A percentile compares a stretch with the other conserved stretches of the same genome.
Evolutionary conservation across 2,797 vertebrate genomes (phyloP).

Genomic region (Xenopus petersii): DNA sequence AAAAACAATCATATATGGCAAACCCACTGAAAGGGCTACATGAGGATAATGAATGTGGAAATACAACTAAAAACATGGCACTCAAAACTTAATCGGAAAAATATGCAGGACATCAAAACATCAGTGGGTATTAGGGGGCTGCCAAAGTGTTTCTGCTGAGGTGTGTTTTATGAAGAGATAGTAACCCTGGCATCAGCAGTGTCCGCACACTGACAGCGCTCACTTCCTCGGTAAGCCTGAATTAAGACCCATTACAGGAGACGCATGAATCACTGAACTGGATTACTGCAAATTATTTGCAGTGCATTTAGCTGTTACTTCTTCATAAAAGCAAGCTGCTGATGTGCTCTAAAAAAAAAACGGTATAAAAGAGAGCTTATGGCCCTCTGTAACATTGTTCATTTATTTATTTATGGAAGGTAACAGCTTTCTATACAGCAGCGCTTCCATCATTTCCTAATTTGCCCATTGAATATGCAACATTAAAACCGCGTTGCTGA

Average conservation of each 20-base stretch:
- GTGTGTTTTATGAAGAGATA: conserved; percentile 82
- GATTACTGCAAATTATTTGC: conserved; percentile 85
- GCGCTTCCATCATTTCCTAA: conserved; percentile 65
- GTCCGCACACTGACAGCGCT: conserved; percentile 74
- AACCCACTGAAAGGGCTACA: conserved; percentile 77
- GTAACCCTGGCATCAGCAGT: conserved; percentile 71
- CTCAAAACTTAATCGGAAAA: conserved; percentile 84
- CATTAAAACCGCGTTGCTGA: conserved; percentile 55
- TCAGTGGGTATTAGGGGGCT: conserved; percentile 76
- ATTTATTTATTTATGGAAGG: conserved; percentile 71
- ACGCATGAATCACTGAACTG: conserved; percentile 83
- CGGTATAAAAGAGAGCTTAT: conserved; percentile 78
- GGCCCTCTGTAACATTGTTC: conserved; percentile 62
- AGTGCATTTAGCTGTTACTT: conserved; percentile 84
- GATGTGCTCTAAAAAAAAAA: conserved; percentile 74
- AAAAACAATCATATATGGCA: conserved; percentile 90
- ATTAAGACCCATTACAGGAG: conserved; percentile 84
- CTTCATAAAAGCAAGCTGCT: conserved; percentile 80
- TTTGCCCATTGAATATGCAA: conserved; percentile 58
- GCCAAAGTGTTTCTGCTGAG: conserved; percentile 75
- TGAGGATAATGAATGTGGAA: conserved; percentile 86
- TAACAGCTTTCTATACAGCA: conserved; percentile 65
- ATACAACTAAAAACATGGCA: conserved; percentile 82
- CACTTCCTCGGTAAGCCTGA: conserved; percentile 74
- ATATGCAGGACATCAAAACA: conserved; percentile 87